These are phyloP conservation scores for Drosophila longiperda DNA, from an alignment of 2,888 invertebrate genomes.

Conservation along the genomic window DNA sequence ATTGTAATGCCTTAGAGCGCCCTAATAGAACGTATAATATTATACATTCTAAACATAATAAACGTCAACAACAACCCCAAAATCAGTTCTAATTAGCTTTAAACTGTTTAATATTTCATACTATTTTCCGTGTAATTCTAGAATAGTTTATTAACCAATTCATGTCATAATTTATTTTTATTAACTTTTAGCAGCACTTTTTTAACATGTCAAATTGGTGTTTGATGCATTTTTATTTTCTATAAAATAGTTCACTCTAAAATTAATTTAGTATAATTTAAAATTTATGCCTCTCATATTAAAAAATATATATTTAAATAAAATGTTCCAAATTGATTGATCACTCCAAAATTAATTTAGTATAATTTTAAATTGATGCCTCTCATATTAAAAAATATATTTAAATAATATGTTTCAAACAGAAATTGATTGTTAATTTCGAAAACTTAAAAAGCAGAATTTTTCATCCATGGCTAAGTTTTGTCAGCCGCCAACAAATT, in stretches of 20 bases:
- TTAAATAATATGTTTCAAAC: not conserved
- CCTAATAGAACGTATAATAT: not conserved
- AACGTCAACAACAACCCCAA: not conserved
- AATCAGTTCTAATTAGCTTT: not conserved
- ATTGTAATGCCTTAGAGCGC: not conserved
- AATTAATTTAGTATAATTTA: not conserved
- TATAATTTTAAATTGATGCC: not conserved
- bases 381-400: not conserved
- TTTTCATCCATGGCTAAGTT: not conserved
- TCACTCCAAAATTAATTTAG: too few relatives aligned
- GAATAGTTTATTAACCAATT: not conserved
- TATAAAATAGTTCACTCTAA: not conserved
- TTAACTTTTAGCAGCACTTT: not conserved
- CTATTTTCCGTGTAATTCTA: not conserved
- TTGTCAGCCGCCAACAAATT: constrained; percentile 7
- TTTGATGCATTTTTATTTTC: not conserved
- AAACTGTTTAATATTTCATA: not conserved
- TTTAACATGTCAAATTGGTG: not conserved
- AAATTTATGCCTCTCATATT: not conserved
- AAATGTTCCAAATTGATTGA: not conserved
- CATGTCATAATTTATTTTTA: accelerated
- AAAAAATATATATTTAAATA: not conserved
- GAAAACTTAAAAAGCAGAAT: not conserved
- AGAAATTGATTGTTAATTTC: not conserved
- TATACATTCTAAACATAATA: not conserved